These are phyloP conservation scores for Lota lota DNA, from an alignment of 2,113 vertebrate species.

Conservation along the genomic window DNA sequence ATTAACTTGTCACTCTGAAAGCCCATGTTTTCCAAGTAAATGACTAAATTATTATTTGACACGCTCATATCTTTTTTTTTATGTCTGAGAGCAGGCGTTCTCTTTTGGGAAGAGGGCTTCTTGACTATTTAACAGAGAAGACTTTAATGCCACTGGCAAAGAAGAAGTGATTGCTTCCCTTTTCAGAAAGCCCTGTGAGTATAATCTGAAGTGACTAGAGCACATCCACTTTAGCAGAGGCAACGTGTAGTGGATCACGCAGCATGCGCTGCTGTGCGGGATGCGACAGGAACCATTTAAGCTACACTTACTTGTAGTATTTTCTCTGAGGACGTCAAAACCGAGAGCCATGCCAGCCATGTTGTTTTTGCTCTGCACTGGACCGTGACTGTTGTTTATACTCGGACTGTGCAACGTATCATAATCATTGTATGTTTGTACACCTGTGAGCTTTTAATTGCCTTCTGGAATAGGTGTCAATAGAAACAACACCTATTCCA, in stretches of 20 bases:
- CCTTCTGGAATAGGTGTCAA: no score
- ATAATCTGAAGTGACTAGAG: conserved; percentile 51
- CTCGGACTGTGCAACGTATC: background rate
- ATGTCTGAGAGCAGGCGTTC: conserved; percentile 10
- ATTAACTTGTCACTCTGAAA: conserved; percentile 12
- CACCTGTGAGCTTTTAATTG: no score
- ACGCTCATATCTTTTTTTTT: background rate
- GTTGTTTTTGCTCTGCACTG: conserved; percentile 10
- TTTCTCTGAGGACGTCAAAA: conserved; percentile 20
- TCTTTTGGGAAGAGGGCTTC: conserved; percentile 34
- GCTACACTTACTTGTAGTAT: conserved; percentile 19
- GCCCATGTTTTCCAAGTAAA: conserved; percentile 29
- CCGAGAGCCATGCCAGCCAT: conserved; percentile 27
- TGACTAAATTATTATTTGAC: conserved; percentile 23
- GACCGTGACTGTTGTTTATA: conserved; percentile 8
- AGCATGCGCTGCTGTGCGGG: conserved; percentile 35
- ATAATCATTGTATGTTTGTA: background rate
- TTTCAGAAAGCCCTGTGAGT: conserved; percentile 35
- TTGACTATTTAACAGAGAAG: conserved; percentile 50
- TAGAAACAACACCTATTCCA: no score
- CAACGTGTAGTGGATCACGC: conserved; percentile 27
- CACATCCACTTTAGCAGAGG: conserved; percentile 41
- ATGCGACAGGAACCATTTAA: conserved; percentile 13
- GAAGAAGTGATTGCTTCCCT: conserved; percentile 27
- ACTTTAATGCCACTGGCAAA: conserved; percentile 52